Conservation (phyloP, 92 coral and sea anemone species). For the Parazoanthus swiftii region DNA sequence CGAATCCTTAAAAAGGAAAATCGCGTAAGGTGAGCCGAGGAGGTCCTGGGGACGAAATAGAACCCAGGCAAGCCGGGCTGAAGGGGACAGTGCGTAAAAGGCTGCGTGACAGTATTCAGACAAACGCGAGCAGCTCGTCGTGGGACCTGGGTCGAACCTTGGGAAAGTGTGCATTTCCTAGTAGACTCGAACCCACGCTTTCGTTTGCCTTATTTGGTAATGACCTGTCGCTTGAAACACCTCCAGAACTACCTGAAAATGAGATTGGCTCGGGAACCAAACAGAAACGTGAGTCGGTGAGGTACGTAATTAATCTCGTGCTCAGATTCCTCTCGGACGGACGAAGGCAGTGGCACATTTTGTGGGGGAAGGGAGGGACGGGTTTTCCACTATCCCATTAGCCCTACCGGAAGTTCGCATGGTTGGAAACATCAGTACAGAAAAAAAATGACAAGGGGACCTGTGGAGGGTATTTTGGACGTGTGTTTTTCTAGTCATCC, state of each 20-base stretch:
- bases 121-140: conserved; percentile 52
- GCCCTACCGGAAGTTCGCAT: no score
- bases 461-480: no score
- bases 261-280: neutral
- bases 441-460: no score
- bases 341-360: no score
- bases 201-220: conserved; percentile 88
- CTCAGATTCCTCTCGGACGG: no score
- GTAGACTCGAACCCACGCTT: conserved; percentile 68
- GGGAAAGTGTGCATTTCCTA: conserved; percentile 71
- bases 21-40: conserved; percentile 52
- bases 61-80: conserved; percentile 53
- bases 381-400: no score
- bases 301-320: conserved; percentile 4
- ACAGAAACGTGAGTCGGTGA: neutral
- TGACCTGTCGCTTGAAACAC: conserved; percentile 65
- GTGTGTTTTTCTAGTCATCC: no score
- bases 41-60: conserved; percentile 47
- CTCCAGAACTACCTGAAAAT: conserved; percentile 44
- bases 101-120: conserved; percentile 61
- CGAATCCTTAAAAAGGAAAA: conserved; percentile 29
- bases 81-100: conserved; percentile 78
- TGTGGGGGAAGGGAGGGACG: no score
- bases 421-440: no score
- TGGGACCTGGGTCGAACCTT: conserved; percentile 49